Evolutionary conservation across 1,140 invertebrate species (phyloP).

Genomic region (Dendrolimus kikuchii): DNA sequence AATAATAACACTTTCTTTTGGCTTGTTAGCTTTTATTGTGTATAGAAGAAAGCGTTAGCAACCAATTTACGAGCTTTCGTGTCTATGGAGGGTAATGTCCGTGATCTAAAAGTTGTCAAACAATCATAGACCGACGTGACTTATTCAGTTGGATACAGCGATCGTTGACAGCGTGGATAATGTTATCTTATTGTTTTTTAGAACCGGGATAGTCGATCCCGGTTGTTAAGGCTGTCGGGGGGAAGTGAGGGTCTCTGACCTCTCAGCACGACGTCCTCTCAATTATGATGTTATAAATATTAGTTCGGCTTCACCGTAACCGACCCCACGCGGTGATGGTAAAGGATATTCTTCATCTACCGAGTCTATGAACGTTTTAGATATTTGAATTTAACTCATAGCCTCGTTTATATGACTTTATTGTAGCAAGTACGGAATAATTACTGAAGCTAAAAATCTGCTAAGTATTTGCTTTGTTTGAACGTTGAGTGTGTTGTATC

Average conservation of each 20-base stretch:
- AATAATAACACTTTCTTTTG: too few species aligned
- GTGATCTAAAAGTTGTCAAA: slow-evolving; percentile 29
- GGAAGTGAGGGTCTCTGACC: slow-evolving; percentile 32
- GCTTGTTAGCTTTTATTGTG: too few species aligned
- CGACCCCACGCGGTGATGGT: slow-evolving; percentile 31
- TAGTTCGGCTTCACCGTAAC: slow-evolving; percentile 21
- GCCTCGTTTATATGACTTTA: too few species aligned
- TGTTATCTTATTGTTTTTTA: slow-evolving; percentile 34
- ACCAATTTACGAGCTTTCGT: neutral
- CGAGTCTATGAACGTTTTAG: too few species aligned
- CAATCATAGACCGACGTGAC: slow-evolving; percentile 30
- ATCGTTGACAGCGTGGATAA: slow-evolving; percentile 41
- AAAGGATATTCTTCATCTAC: slow-evolving; percentile 21
- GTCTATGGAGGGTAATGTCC: slow-evolving; percentile 29
- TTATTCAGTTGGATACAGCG: slow-evolving; percentile 24
- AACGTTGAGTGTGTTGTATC: too few species aligned
- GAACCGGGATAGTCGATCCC: slow-evolving; percentile 31
- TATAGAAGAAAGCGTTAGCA: too few species aligned
- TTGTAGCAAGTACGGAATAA: too few species aligned
- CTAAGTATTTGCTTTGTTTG: too few species aligned
- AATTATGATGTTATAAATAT: slow-evolving; percentile 39
- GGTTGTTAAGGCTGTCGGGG: slow-evolving; percentile 8
- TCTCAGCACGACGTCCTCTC: slow-evolving; percentile 35
- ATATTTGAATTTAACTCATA: too few species aligned
- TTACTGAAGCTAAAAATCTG: too few species aligned